Evolutionary conservation across 92 coral and sea anemone genomes (phyloP).

Genomic region (Heliopora coerulea): DNA sequence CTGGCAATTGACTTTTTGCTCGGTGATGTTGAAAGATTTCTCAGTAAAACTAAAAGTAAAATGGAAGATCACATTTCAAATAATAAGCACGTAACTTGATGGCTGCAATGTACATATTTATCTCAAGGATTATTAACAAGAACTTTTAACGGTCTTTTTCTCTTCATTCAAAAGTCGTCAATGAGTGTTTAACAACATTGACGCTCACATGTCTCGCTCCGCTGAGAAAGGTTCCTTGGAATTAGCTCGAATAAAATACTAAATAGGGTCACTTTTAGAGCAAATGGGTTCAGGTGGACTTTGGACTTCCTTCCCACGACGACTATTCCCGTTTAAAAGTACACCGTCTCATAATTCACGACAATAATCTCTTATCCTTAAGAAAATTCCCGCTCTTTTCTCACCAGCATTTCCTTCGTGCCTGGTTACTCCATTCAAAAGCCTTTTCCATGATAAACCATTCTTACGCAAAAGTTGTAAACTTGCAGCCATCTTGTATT

Average conservation of each 20-base stretch:
- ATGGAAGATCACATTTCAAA: background rate
- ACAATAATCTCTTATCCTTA: background rate
- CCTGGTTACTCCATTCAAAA: constrained; percentile 5
- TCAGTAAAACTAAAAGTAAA: constrained; percentile 8
- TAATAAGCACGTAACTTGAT: background rate
- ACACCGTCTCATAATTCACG: background rate
- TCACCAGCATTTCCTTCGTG: constrained; percentile 13
- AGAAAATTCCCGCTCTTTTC: background rate
- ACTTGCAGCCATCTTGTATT: constrained; percentile 89
- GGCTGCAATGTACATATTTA: background rate
- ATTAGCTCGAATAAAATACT: background rate
- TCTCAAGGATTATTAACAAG: no score
- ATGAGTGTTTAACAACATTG: no score
- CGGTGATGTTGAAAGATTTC: constrained; percentile 27
- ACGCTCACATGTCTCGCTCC: no score
- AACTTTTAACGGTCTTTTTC: no score
- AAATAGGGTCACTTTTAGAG: no score
- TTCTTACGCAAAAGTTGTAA: constrained; percentile 28
- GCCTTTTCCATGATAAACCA: constrained; percentile 29
- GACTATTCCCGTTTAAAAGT: background rate
- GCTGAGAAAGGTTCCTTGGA: no score
- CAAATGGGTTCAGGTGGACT: no score
- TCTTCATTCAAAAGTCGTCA: no score
- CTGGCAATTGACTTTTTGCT: background rate
- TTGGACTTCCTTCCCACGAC: background rate